Base-by-base conservation (phyloP, 2,113 vertebrate genomes). In the Vanacampus margaritifer region DNA sequence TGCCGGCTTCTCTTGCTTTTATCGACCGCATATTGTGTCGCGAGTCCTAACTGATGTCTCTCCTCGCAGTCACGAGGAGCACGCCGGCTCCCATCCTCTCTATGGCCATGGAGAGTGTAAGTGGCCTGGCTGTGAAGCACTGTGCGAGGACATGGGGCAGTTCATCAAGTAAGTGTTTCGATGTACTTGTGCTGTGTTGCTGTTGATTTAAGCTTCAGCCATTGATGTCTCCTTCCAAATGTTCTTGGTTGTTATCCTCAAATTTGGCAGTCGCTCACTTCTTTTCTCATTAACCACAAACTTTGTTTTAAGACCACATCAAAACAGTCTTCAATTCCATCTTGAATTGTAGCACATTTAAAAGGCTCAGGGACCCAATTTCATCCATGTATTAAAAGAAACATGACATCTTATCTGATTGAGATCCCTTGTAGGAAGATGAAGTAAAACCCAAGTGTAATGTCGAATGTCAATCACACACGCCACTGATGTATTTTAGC, bases 91-190 rank as follows among this genome's bases (percentile, higher is more conserved):
- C 71, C 97, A 99, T 88, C 95, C 95, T 26, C 94, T 99, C 43
- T 99, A 96, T 0, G 97, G 97, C 84, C 97, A 99, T 10, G 97
- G 97, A 74, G 97, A 98, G 89, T 99, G 97, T 86, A 98, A 98
- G 86, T 99, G 97, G 97, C 97, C 97, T 0, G 97, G 97, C 87
- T 99, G 97, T 79, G 97, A 99, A 93, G 97, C 96, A 77, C 95
- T 99, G 83, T 99, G 97, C 77, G 97, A 99, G 80, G 97, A 99
- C 91, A 91, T 98, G 92, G 95, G 96, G 84, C 96, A 98, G 90
- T 98, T 99, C 85, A 94, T 99, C 89, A 99, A 99, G 97, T 99
- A 84, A 91, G 69, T 39, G 28, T 24, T 17, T 62, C 0, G 5
- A 17, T 7, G 16, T 19, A 51, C 50, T 64, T 32, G 14, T 60